Conservation (phyloP, 2,888 invertebrate species). For the Hermodice carunculata region DNA sequence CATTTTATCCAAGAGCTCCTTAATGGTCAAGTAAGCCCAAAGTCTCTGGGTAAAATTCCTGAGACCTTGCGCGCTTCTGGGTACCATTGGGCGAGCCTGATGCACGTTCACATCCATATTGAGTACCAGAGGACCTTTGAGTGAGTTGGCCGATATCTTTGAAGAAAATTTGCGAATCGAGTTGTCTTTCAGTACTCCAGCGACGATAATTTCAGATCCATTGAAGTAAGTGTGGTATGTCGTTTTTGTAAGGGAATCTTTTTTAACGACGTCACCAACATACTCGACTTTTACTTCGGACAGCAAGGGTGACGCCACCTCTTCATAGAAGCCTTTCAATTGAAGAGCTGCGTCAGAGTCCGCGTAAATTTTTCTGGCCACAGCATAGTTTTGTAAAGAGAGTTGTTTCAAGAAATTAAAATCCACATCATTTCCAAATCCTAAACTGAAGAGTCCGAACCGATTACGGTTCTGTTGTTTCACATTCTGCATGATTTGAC, state of each 20-base stretch:
- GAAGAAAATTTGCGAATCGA: too few relatives aligned
- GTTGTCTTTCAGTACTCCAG: constrained; percentile 70
- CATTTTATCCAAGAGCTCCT: constrained; percentile 46
- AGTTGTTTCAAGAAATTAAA: background rate
- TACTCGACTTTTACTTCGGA: constrained; percentile 78
- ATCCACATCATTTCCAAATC: constrained; percentile 18
- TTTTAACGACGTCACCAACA: constrained; percentile 44
- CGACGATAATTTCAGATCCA: constrained; percentile 77
- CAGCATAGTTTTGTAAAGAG: constrained; percentile 74
- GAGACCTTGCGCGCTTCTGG: background rate
- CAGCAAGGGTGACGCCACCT: constrained; percentile 79
- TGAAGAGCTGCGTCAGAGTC: constrained; percentile 79
- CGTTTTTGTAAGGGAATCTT: constrained; percentile 25
- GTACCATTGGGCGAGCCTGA: background rate
- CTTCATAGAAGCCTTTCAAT: constrained; percentile 74
- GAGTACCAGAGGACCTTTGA: background rate
- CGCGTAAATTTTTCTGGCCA: constrained; percentile 80
- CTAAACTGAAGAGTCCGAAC: constrained; percentile 9
- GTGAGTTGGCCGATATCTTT: too few relatives aligned
- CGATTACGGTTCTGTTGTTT: background rate
- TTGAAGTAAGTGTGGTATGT: constrained; percentile 73
- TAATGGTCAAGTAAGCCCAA: constrained; percentile 59
- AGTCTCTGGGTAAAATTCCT: constrained; percentile 47
- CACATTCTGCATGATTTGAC: constrained; percentile 1
- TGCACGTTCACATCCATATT: background rate